Evolutionary conservation across 1,140 invertebrate species (phyloP), one percentile per base, ranked within the genome.

Genomic region (Caenorhabditis briggsae): DNA sequence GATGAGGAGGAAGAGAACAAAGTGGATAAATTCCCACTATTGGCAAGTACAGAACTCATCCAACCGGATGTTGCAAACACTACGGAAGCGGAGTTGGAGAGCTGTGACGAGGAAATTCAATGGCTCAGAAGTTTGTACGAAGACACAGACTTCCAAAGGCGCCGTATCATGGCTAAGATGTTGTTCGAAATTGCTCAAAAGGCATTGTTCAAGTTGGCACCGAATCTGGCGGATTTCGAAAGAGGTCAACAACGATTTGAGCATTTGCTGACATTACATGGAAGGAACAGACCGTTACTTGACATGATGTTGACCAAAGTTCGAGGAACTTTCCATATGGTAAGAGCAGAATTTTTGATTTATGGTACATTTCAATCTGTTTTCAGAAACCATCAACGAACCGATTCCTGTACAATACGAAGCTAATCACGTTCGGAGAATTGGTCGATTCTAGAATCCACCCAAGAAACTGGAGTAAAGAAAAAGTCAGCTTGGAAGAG

Each of bases 281-380:
- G 18, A 53, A 50, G 16, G 14, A 46, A 78, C 46, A 48, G 70
- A 50, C 70, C 70, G 11, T n/a, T 78, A 12, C 70, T 78, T 53
- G 70, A 78, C 14, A 78, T 78, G 70, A 78, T 78, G 70, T 2
- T 78, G 6, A 78, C 70, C 0, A 78, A 78, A 78, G 70, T 78
- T 50, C 70, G 70, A 5, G 70, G 70, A 78, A 78, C 70, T 50
- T 78, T 53, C 41, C 50, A 50, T n/a, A 78, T 78, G 70, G 70
- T 78, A 50, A 18, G 11, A 12, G 25, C 11, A 25, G 3, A 3
- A 18, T 58, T 5, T 20, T 33, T 33, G 33, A 33, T 33, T 33
- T 2, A 33, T 33, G 33, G 33, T 33, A 33, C 33, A 33, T 33
- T 33, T 33, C 33, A 33, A 33, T 33, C 33, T 61, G 18, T 23